phyloP scores from a whole-genome alignment of 2,797 vertebrate genomes.

The Silurus aristotelis region DNA sequence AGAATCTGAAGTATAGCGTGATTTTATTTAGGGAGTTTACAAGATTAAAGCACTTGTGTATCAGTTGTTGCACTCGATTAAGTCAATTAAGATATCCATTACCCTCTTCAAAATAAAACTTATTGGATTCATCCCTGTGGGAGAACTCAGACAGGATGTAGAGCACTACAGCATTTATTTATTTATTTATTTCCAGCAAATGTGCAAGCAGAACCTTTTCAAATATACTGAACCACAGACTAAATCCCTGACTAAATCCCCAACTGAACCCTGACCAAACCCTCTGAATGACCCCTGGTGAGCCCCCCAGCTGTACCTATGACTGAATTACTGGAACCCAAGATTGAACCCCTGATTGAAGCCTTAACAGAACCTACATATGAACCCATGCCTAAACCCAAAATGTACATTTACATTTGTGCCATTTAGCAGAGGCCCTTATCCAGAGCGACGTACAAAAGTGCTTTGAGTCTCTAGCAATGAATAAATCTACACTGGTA shows the following conservation, averaged over 20 bases:
- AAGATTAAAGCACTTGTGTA: background rate
- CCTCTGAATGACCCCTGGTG: too few relatives aligned
- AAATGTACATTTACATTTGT: too few relatives aligned
- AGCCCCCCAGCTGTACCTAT: too few relatives aligned
- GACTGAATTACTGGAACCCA: too few relatives aligned
- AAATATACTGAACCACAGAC: background rate
- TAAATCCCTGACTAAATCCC: background rate
- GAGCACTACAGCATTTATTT: background rate
- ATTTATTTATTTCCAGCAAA: background rate
- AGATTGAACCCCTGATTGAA: too few relatives aligned
- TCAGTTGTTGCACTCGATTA: conserved; percentile 17
- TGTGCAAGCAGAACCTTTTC: background rate
- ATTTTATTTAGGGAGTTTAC: background rate
- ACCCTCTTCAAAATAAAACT: background rate
- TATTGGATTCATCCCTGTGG: background rate
- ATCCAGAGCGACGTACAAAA: too few relatives aligned
- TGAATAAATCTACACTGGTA: too few relatives aligned
- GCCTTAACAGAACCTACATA: too few relatives aligned
- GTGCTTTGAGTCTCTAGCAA: too few relatives aligned
- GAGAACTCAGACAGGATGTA: background rate
- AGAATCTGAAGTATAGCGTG: background rate
- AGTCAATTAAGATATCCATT: conserved; percentile 20
- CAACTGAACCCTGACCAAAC: too few relatives aligned
- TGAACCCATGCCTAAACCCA: too few relatives aligned
- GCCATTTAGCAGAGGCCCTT: too few relatives aligned